Conservation (phyloP, 2,888 invertebrate species). For the Tipula confusa region DNA sequence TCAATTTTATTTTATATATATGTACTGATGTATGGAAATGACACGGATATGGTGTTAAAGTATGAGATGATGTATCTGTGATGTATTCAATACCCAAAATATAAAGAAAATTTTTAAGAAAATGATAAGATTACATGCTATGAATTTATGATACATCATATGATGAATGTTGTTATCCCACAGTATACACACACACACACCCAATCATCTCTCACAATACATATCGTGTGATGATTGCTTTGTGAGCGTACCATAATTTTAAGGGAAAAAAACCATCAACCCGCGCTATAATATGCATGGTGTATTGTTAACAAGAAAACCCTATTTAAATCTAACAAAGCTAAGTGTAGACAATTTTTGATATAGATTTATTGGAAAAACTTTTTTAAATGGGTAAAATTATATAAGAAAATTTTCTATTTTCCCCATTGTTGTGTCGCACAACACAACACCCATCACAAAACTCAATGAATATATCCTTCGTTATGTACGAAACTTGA, state of each 20-base stretch:
- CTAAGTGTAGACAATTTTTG: not conserved
- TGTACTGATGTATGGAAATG: not conserved
- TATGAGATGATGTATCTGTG: not conserved
- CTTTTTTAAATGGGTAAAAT: not conserved
- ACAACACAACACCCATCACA: not conserved
- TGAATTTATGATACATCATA: not conserved
- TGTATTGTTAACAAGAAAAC: not conserved
- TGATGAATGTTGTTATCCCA: not conserved
- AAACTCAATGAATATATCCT: not conserved
- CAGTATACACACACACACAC: not conserved
- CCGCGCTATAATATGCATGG: not conserved
- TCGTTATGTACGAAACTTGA: not conserved
- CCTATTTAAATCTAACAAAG: not conserved
- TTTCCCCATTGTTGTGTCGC: conserved; percentile 1
- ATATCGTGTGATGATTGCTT: conserved; percentile 6
- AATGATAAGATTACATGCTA: conserved; percentile 12
- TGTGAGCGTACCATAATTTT: not conserved
- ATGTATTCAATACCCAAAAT: not conserved
- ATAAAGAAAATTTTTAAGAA: not conserved
- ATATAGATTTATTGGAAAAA: not conserved
- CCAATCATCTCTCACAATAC: not conserved
- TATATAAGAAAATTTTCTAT: not conserved
- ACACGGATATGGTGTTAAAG: not conserved
- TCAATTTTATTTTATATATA: not conserved
- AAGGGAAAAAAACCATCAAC: not conserved